phyloP scores from a whole-genome alignment of 2,797 vertebrate genomes.

The Fratercula arctica region DNA sequence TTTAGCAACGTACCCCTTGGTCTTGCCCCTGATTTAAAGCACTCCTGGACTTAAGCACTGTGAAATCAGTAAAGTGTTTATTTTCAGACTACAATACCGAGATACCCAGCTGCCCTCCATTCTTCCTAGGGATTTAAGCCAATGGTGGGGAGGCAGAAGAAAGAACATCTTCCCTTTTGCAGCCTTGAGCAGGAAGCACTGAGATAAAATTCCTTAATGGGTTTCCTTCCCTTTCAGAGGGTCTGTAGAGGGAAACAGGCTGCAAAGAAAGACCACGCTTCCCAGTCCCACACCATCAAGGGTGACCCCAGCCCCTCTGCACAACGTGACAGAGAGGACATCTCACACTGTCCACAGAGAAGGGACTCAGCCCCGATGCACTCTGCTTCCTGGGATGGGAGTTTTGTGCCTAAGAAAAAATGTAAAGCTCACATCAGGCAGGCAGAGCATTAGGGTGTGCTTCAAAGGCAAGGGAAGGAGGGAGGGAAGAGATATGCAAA shows the following conservation, averaged over 20 bases:
- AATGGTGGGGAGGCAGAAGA: not conserved
- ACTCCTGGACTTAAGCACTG: too few relatives aligned
- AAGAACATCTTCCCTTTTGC: not conserved
- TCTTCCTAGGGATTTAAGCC: not conserved
- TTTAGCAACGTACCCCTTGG: not conserved
- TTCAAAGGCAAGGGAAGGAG: not conserved
- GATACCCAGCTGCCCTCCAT: not conserved
- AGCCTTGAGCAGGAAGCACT: not conserved
- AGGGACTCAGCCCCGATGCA: accelerated
- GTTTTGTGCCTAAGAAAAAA: too few relatives aligned
- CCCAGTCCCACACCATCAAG: not conserved
- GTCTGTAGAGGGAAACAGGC: not conserved
- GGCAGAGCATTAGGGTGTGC: not conserved
- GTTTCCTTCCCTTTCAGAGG: not conserved
- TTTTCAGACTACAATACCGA: not conserved
- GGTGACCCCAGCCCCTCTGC: not conserved
- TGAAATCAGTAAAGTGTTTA: not conserved
- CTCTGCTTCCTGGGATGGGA: not conserved
- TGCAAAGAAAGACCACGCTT: not conserved
- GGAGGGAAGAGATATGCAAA: accelerated
- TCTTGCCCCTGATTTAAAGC: not conserved
- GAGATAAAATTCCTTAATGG: not conserved
- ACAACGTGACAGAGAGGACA: accelerated
- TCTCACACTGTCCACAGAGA: accelerated
- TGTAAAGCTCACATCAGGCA: not conserved